phyloP scores from a whole-genome alignment of 2,797 vertebrate genomes.

The Anisognathus igniventris region DNA sequence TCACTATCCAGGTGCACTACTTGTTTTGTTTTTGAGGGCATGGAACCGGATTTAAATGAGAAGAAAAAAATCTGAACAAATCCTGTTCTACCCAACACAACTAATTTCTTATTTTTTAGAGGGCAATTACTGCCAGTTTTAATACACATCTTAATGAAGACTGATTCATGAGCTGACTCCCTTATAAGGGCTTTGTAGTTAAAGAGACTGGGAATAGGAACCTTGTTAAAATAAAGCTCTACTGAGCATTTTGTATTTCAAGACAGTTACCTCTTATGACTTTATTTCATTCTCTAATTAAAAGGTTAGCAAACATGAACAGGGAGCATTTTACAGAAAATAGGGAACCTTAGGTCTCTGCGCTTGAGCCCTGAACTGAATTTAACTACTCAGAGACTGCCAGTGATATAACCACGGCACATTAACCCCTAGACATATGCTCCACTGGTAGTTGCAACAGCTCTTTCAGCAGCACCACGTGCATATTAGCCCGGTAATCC shows the following conservation, averaged over 20 bases:
- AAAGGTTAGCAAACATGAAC: not conserved
- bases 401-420: not conserved
- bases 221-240: not conserved
- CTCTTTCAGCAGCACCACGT: not conserved
- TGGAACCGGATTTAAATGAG: not conserved
- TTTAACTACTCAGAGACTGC: not conserved
- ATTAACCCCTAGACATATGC: not conserved
- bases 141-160: not conserved
- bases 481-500: not conserved
- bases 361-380: not conserved
- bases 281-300: not conserved
- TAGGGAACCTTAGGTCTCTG: not conserved
- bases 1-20: not conserved
- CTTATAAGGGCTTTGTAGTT: not conserved
- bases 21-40: not conserved
- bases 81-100: not conserved
- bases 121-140: not conserved
- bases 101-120: not conserved
- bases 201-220: not conserved
- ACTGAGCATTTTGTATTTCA: not conserved
- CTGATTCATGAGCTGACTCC: not conserved
- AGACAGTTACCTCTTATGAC: not conserved
- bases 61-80: not conserved
- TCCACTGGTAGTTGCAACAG: not conserved
- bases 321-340: not conserved